phyloP scores from a whole-genome alignment of 2,113 vertebrate species.

The Sorex fumeus region DNA sequence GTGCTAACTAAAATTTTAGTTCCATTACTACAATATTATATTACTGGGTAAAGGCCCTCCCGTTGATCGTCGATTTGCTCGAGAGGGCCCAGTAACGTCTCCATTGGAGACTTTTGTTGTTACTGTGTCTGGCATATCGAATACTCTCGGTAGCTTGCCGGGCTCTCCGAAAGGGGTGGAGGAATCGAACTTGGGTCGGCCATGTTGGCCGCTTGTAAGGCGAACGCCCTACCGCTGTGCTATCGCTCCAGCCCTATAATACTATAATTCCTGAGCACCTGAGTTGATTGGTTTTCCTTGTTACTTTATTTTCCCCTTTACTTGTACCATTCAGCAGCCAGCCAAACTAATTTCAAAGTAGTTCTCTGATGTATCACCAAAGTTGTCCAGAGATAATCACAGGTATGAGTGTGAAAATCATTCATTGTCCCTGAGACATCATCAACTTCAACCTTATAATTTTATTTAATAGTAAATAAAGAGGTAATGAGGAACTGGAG shows the following conservation, averaged over 20 bases:
- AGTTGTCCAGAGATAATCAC: not conserved
- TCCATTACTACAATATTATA: not conserved
- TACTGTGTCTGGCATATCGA: no score
- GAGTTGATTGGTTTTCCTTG: constrained; percentile 31
- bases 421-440: not conserved
- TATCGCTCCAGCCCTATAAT: no score
- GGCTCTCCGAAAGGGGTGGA: no score
- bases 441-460: not conserved
- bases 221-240: no score
- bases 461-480: constrained; percentile 23
- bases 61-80: no score
- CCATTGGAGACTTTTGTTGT: no score
- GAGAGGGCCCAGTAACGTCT: no score
- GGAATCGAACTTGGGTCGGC: no score
- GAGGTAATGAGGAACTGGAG: not conserved
- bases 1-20: constrained; percentile 21
- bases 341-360: constrained; percentile 36
- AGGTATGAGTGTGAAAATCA: not conserved
- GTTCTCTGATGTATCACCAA: constrained; percentile 59
- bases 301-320: constrained; percentile 62
- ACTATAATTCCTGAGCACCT: not conserved
- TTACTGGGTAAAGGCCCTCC: no score
- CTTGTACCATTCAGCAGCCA: constrained; percentile 38
- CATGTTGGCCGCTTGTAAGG: no score
- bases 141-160: no score